Evolutionary conservation across 2,888 invertebrate species (phyloP).

Genomic region (Marasmarcha lunaedactyla): DNA sequence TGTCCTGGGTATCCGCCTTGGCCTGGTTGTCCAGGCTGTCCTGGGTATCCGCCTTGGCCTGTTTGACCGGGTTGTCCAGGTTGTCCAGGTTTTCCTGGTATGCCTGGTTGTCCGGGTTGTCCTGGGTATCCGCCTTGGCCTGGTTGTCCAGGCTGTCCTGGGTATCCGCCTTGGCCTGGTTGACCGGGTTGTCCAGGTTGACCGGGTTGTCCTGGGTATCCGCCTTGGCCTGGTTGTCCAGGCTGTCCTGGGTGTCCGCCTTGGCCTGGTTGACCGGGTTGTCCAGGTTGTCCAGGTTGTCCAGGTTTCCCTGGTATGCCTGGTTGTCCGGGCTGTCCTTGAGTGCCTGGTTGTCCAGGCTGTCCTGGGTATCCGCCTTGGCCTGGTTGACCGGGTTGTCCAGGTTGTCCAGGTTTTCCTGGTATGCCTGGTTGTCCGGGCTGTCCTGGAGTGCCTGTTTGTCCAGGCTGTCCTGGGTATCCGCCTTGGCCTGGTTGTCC

Average conservation of each 20-base stretch:
- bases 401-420: slow-evolving; percentile 21
- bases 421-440: slow-evolving; percentile 25
- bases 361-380: slow-evolving; percentile 18
- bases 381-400: slow-evolving; percentile 16
- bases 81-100: slow-evolving; percentile 36
- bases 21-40: slow-evolving; percentile 12
- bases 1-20: slow-evolving; percentile 22
- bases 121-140: slow-evolving; percentile 24
- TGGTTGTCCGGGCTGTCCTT: slow-evolving; percentile 7
- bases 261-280: too few species aligned
- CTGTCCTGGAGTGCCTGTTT: slow-evolving; percentile 22
- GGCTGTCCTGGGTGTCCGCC: slow-evolving; percentile 8
- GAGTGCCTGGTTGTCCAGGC: slow-evolving; percentile 13
- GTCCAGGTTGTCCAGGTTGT: slow-evolving; percentile 12
- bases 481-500: slow-evolving; percentile 16
- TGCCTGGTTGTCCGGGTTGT: slow-evolving; percentile 15
- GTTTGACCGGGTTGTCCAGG: slow-evolving; percentile 18
- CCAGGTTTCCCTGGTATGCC: slow-evolving; percentile 10
- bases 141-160: slow-evolving; percentile 23
- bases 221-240: slow-evolving; percentile 2
- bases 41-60: slow-evolving; percentile 12
- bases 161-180: slow-evolving; percentile 16
- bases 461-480: slow-evolving; percentile 10
- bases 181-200: slow-evolving; percentile 23
- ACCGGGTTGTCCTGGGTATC: slow-evolving; percentile 27